Base-by-base conservation (phyloP, 2,888 invertebrate species). In the Cremastobaeus sp. region DNA sequence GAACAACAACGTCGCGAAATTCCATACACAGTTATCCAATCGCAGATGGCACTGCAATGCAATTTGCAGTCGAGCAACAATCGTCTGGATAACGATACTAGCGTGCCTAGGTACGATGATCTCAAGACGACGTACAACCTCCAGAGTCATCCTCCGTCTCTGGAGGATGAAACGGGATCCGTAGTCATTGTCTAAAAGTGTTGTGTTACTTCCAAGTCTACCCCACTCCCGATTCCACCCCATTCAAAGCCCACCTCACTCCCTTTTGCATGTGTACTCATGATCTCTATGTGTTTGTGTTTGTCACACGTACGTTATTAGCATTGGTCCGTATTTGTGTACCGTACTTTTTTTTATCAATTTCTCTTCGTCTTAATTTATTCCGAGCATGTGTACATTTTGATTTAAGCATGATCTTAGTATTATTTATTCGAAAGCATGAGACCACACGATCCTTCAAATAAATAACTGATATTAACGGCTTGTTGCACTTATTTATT, bases 1-100 rank as follows among this genome's bases (percentile, higher is more conserved):
- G 95, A 95, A 83, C 93, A 93, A 77, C 95, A 96, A 84, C 90
- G 96, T 18, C 91, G 94, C 74, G 95, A 96, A 88, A 96, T 96
- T 82, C 95, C 95, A 1, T 96, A 96, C 86, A 95, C 95, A 0
- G 95, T 95, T 41, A 95, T 96, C 11, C 94, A 95, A 77, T 89
- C 89, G 11, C 94, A 72, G 89, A 55, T 78, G 69, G 79, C 78
- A 12, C 30, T 79, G 35, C 83, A 81, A 54, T 81, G 82, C 76
- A 76, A 81, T 30, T 76, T 85, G 54, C 85, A 84, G 62, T 80
- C 84, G 65, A 84, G 82, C 72, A 87, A 85, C 82, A 78, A 82
- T 57, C 84, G 85, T 71, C 78, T 84, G 78, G 82, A 85, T 30
- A 77, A 76, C 66, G 85, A 85, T 35, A 77, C 79, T 52, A 81